These are phyloP conservation scores for Acleris laterana DNA, from an alignment of 2,888 invertebrate species.

Conservation along the genomic window DNA sequence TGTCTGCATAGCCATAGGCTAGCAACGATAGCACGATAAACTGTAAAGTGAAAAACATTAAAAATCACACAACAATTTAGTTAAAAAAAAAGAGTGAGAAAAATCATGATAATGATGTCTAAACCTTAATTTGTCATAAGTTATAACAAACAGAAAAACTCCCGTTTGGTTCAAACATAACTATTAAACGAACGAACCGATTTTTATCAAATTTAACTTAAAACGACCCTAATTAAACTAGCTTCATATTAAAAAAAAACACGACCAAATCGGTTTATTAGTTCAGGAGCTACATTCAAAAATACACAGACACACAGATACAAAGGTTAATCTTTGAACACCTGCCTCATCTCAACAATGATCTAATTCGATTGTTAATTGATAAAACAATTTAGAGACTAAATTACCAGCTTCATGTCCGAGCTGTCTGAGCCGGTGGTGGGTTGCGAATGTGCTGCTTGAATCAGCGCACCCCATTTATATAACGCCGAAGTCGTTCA, in stretches of 20 bases:
- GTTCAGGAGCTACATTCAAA: too few species aligned
- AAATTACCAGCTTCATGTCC: constrained; percentile 78
- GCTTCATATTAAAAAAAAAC: too few species aligned
- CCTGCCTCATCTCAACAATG: too few species aligned
- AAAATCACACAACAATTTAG: constrained; percentile 16
- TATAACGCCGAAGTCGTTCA: constrained; percentile 76
- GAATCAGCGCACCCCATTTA: constrained; percentile 71
- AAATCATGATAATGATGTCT: constrained; percentile 19
- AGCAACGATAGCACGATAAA: constrained; percentile 68
- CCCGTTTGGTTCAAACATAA: too few species aligned
- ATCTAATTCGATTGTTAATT: constrained; percentile 5
- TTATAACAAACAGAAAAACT: too few species aligned
- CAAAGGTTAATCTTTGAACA: too few species aligned
- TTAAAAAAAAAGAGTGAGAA: constrained; percentile 29
- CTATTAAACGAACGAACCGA: too few species aligned
- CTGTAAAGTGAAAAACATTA: constrained; percentile 56
- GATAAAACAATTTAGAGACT: not conserved
- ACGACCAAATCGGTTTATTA: too few species aligned
- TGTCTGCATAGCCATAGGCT: constrained; percentile 73
- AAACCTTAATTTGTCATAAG: too few species aligned
- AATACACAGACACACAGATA: too few species aligned
- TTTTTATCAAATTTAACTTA: too few species aligned
- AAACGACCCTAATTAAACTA: too few species aligned
- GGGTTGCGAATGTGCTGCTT: constrained; percentile 65
- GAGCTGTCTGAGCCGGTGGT: constrained; percentile 64